Percentiles rank a stretch among this genome's conserved stretches.
These are phyloP conservation scores for Sisyra nigra DNA, from an alignment of 2,888 invertebrate species.

Conservation along the genomic window DNA sequence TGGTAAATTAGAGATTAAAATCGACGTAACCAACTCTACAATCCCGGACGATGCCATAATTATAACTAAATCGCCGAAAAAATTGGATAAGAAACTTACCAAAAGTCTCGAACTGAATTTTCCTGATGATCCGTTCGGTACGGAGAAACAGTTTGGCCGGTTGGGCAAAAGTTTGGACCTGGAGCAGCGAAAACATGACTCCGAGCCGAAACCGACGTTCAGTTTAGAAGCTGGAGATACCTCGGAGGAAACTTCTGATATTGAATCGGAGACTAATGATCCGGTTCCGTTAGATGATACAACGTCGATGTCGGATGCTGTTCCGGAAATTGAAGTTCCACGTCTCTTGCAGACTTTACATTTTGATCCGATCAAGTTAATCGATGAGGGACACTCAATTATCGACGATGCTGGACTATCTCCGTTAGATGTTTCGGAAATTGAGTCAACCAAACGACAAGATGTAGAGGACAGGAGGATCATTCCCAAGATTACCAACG, in stretches of 20 bases:
- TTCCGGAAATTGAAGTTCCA: background rate
- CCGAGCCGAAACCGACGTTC: conserved; percentile 4
- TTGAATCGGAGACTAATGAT: conserved; percentile 8
- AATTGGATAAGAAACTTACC: conserved; percentile 37
- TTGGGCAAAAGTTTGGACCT: conserved; percentile 28
- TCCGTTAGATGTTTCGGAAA: conserved; percentile 14
- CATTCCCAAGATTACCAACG: conserved; percentile 28
- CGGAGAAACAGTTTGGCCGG: conserved; percentile 21
- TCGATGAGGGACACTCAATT: no score
- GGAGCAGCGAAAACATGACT: conserved; percentile 14
- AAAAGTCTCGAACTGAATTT: conserved; percentile 53
- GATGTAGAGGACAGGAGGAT: conserved; percentile 17
- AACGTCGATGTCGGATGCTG: background rate
- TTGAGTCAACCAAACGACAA: conserved; percentile 22
- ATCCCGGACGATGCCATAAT: conserved; percentile 51
- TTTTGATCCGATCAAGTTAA: background rate
- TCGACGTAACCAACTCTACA: conserved; percentile 37
- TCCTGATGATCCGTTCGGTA: conserved; percentile 17
- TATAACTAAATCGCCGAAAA: conserved; percentile 58
- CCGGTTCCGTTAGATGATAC: background rate
- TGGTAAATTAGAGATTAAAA: conserved; percentile 57
- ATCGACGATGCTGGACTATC: background rate
- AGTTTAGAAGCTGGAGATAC: conserved; percentile 21
- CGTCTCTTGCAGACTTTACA: background rate
- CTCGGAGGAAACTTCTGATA: conserved; percentile 20